These are phyloP conservation scores for Mugil cephalus DNA, from an alignment of 2,113 vertebrate species.

Conservation along the genomic window DNA sequence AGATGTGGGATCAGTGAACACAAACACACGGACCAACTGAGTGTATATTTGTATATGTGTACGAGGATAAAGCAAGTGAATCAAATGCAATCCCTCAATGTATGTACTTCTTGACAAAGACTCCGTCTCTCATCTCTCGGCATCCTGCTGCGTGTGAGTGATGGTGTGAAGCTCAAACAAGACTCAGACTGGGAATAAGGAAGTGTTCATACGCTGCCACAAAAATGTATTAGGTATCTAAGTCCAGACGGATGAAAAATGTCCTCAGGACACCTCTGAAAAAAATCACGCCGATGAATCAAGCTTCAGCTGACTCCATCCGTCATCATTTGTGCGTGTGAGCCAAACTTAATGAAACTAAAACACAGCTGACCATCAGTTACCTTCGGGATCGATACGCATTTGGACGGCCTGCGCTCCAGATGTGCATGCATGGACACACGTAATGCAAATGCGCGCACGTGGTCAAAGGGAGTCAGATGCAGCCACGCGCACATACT, in stretches of 20 bases:
- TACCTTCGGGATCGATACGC: slow-evolving; percentile 70
- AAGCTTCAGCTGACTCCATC: slow-evolving; percentile 61
- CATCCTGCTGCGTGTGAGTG: not conserved
- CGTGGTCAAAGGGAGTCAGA: not conserved
- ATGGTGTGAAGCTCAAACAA: not conserved
- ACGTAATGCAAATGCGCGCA: slow-evolving; percentile 33
- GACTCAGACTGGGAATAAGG: slow-evolving; percentile 4
- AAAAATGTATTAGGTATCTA: slow-evolving; percentile 29
- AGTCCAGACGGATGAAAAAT: slow-evolving; percentile 34
- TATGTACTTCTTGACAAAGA: slow-evolving; percentile 25
- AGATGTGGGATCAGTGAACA: slow-evolving; percentile 34
- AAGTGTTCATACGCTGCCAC: slow-evolving; percentile 6
- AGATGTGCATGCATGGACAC: slow-evolving; percentile 16
- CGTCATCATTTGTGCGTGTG: slow-evolving; percentile 63
- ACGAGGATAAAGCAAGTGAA: slow-evolving; percentile 14
- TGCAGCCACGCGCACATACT: slow-evolving; percentile 49
- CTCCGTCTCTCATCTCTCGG: not conserved
- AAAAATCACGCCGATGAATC: slow-evolving; percentile 53
- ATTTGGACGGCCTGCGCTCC: slow-evolving; percentile 55
- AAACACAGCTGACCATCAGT: slow-evolving; percentile 70
- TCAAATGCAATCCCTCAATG: slow-evolving; percentile 25
- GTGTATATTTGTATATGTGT: slow-evolving; percentile 19
- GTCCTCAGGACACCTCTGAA: slow-evolving; percentile 30
- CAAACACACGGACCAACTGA: slow-evolving; percentile 32
- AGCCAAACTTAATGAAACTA: slow-evolving; percentile 70